phyloP scores from a whole-genome alignment of 2,888 invertebrate species.

The Zootermopsis nevadensis region DNA sequence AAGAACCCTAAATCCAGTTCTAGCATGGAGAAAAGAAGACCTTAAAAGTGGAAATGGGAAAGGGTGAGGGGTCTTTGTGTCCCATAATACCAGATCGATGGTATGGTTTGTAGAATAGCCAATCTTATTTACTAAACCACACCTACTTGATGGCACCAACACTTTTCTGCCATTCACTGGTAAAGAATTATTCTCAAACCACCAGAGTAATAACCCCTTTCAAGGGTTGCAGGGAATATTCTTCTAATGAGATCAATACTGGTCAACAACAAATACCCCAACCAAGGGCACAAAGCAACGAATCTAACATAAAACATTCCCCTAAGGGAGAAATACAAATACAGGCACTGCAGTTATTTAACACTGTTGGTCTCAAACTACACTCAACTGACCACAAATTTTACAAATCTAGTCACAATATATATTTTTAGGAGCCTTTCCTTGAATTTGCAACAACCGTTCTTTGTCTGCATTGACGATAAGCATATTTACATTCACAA shows the following conservation, averaged over 20 bases:
- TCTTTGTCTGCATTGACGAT: too few relatives aligned
- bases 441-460: too few relatives aligned
- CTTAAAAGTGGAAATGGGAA: constrained; percentile 12
- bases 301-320: too few relatives aligned
- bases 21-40: background rate
- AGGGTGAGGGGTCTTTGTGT: constrained; percentile 19
- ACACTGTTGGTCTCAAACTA: too few relatives aligned
- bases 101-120: constrained; percentile 11
- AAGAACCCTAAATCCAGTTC: background rate
- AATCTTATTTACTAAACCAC: constrained; percentile 28
- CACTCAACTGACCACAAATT: too few relatives aligned
- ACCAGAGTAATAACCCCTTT: background rate
- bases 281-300: too few relatives aligned
- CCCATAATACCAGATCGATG: constrained; percentile 28
- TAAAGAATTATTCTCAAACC: background rate
- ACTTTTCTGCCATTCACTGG: constrained; percentile 29
- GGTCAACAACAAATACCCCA: constrained; percentile 1
- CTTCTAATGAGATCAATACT: constrained; percentile 20
- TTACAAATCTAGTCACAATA: too few relatives aligned
- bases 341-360: too few relatives aligned
- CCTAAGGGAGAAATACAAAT: too few relatives aligned
- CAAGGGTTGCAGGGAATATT: background rate
- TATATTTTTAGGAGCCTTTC: too few relatives aligned
- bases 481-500: too few relatives aligned
- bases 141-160: constrained; percentile 2